Evolutionary conservation across 2,113 vertebrate genomes (phyloP).

Genomic region (Trematocara nigrifrons): DNA sequence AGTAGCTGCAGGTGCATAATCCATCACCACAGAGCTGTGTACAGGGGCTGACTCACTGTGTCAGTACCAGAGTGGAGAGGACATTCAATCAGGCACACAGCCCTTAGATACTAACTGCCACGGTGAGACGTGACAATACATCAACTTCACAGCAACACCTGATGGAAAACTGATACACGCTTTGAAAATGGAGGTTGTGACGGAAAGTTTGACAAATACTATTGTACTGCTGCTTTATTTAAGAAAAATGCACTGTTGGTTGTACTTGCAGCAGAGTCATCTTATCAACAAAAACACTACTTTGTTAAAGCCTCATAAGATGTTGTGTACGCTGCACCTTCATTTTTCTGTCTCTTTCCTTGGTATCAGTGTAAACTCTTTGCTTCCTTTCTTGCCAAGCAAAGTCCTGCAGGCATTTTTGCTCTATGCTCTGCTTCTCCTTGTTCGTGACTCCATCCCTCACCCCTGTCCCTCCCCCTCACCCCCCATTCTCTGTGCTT

Average conservation of each 20-base stretch:
- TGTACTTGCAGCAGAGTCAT: not conserved
- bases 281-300: not conserved
- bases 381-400: conserved; percentile 30
- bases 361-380: conserved; percentile 32
- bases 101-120: conserved; percentile 38
- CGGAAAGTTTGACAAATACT: not conserved
- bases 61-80: conserved; percentile 29
- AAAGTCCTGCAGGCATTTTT: conserved; percentile 54
- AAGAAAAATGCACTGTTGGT: not conserved
- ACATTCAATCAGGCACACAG: conserved; percentile 47
- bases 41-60: conserved; percentile 43
- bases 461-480: conserved; percentile 15
- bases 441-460: conserved; percentile 48
- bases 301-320: not conserved
- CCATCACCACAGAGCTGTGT: conserved; percentile 52
- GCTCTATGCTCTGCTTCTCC: conserved; percentile 41
- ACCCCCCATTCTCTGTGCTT: conserved; percentile 28
- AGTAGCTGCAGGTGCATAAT: conserved; percentile 63
- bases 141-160: conserved; percentile 14
- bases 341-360: conserved; percentile 13
- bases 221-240: not conserved
- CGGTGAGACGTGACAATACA: conserved; percentile 20
- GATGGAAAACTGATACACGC: not conserved
- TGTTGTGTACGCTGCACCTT: not conserved
- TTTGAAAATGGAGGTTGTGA: not conserved